Base-by-base conservation (phyloP, 2,888 invertebrate species). In the Platycheirus rosarum region DNA sequence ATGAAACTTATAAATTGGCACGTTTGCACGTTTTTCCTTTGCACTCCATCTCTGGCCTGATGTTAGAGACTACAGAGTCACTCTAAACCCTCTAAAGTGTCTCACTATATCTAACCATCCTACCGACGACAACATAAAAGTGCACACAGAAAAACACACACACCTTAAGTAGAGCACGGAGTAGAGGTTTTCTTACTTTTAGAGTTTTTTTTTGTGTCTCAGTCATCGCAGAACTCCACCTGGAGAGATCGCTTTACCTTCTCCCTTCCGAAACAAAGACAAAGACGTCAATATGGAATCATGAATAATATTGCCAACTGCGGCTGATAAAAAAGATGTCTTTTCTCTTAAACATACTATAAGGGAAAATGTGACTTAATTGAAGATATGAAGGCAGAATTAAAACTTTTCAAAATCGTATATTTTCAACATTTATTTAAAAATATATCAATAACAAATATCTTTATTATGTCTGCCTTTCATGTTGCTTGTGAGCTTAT, bases 1-100 rank as follows among this genome's bases (percentile, higher is more conserved):
- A 71, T 80, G 29, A 60, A 80, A 80, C 75, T 66, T 70, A 70
- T 75, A 80, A 75, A 80, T 80, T 80, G 80, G 80, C 80, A 80
- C 80, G 80, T 80, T 80, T 80, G 80, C 80, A 80, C 80, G 80
- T 80, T 80, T 75, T 60, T 29, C 9, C 20, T 62, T 18, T 9
- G 32, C 29, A 29, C 29, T 65, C 53, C 35, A n/a, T 44, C 2
- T 32, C 48, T 42, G n/a, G 14, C 40, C 23, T 23, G 23, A n/a
- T n/a, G 26, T 26, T 60, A 32, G 44, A 20, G n/a, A 23, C 23
- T 49, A 20, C 23, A 23, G 1, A 40, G 37, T 40, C 14, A 42
- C 44, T 18, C 55, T 51, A 66, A n/a, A n/a, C n/a, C 55, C 70
- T 23, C 44, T 26, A 62, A 71, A 44, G 66, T 66, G 60, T 63